Base-by-base conservation (phyloP, 2,888 invertebrate species). In the Clistopyga incitator region DNA sequence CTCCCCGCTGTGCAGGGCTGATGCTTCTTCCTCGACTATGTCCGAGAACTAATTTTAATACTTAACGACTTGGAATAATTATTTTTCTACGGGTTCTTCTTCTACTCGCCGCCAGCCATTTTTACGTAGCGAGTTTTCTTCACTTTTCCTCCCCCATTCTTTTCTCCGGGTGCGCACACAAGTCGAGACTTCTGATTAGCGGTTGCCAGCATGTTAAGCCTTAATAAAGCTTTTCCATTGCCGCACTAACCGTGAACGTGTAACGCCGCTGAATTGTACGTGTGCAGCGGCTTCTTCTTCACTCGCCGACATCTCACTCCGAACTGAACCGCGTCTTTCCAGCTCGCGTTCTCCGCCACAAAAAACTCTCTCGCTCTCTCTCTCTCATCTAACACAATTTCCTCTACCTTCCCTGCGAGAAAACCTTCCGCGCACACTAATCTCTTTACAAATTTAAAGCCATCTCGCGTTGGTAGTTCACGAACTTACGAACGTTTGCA, bases 371-470 rank as follows among this genome's bases (percentile, higher is more conserved):
- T n/a, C n/a, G n/a, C n/a, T n/a, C n/a, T n/a, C n/a, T n/a, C n/a
- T n/a, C n/a, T n/a, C n/a, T 38, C 70, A 42, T 65, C 47, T 38
- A 10, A 65, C 65, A 47, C 34, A 45, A 68, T 67, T 64, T 47
- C 64, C 68, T 29, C 61, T 61, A 11, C 6, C 34, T 61, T 42
- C 15, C 15, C 23, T 45, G 11, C 70, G 64, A 64, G 70, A 78
- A 78, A 70, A 71, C 50, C 78, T 64, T 18, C 29, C 50, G 29
- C 34, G 68, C 56, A 6, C 59, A 23, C 77, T 78, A 78, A 78
- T 78, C 68, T 78, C 77, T 68, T 78, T 78, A 78, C 45, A 70
- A 68, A 78, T 70, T 78, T 68, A 78, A 70, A 78, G 59, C 68
- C 59, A 70, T 59, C 77, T 47, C 56, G 29, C 56, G 25, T 29